Conservation (phyloP, 1,140 invertebrate species). For the Fopius arisanus region DNA sequence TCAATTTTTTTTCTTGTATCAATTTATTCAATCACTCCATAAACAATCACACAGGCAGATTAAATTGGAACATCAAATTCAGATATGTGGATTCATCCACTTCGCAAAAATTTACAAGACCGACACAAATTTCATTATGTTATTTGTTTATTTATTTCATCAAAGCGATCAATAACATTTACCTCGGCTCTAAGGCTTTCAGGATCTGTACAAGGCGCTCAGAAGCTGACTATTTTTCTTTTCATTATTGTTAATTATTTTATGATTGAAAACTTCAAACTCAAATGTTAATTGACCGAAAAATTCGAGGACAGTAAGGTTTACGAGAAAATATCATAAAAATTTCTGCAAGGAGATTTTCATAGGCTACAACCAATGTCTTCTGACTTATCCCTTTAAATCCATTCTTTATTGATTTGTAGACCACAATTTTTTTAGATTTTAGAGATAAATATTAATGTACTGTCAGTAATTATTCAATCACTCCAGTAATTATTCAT, state of each 20-base stretch:
- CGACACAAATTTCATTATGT: neutral
- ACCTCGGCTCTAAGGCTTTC: neutral
- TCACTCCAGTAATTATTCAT: too few species aligned
- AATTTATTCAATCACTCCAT: neutral
- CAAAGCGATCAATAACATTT: neutral
- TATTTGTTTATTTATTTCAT: neutral
- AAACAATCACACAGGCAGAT: neutral
- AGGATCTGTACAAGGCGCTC: neutral
- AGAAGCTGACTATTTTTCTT: constrained; percentile 1
- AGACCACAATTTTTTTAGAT: too few species aligned
- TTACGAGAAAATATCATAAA: neutral
- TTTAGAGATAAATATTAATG: too few species aligned
- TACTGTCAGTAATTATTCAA: too few species aligned
- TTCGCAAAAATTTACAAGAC: constrained; percentile 31
- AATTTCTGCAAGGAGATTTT: too few species aligned
- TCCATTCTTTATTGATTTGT: too few species aligned
- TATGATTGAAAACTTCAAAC: neutral
- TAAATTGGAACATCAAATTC: constrained; percentile 10
- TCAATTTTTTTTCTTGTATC: neutral
- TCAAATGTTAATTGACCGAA: neutral
- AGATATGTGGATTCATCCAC: constrained; percentile 31
- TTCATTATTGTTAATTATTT: neutral
- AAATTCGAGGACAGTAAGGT: neutral
- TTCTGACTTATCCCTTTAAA: too few species aligned
- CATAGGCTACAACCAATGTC: too few species aligned